Percentiles rank a stretch among this genome's conserved stretches.
Conservation (phyloP, 2,888 invertebrate genomes). For the Limnephilus auricula region DNA sequence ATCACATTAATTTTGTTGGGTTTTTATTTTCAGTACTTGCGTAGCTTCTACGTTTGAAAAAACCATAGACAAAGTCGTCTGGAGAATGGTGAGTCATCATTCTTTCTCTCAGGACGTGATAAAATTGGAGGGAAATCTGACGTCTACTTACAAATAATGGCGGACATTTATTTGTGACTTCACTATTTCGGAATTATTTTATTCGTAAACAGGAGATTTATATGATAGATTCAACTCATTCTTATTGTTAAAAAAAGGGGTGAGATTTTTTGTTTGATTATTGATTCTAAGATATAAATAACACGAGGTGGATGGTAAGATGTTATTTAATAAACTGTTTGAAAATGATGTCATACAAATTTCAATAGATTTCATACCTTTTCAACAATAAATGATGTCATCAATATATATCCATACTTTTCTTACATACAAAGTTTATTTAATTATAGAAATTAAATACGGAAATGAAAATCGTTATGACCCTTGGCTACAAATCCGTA, state of each 20-base stretch:
- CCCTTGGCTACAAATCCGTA: too few species aligned
- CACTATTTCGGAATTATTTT: background rate
- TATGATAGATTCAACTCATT: background rate
- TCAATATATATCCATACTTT: too few species aligned
- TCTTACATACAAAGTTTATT: too few species aligned
- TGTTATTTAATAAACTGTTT: background rate
- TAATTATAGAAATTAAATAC: too few species aligned
- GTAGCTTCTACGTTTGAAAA: conserved; percentile 23
- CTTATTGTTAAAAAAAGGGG: background rate
- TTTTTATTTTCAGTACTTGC: background rate
- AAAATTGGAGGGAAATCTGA: conserved; percentile 34
- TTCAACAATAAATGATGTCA: background rate
- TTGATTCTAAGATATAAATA: background rate
- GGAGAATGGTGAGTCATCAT: conserved; percentile 38
- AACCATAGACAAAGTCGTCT: conserved; percentile 35
- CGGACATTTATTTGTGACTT: background rate
- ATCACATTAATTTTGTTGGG: background rate
- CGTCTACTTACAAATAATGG: conserved; percentile 14
- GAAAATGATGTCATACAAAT: background rate
- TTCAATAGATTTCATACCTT: background rate
- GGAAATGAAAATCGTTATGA: too few species aligned
- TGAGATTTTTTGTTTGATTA: background rate
- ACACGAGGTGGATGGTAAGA: background rate
- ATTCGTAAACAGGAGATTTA: background rate
- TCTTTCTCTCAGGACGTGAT: conserved; percentile 7